Percentiles rank a stretch among this genome's conserved stretches.
phyloP scores from a whole-genome alignment of 2,888 invertebrate genomes.

The Drosophila diplacantha region DNA sequence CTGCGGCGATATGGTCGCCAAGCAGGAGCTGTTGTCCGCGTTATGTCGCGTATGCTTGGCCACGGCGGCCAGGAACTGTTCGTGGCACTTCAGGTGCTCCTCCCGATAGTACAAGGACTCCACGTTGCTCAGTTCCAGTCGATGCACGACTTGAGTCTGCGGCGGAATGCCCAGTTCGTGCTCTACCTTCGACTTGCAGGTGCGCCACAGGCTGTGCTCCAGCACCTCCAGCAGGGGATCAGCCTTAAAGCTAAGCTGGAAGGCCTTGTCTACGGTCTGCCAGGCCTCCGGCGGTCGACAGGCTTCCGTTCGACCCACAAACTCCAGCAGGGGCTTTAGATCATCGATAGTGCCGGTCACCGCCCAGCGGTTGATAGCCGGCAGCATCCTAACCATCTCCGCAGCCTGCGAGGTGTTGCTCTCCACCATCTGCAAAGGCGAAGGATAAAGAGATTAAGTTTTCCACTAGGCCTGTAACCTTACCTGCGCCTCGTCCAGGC shows the following conservation, averaged over 20 bases:
- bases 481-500: conserved; percentile 87
- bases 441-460: neutral
- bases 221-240: conserved; percentile 60
- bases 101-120: conserved; percentile 86
- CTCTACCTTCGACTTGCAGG: conserved; percentile 82
- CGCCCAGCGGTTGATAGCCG: conserved; percentile 84
- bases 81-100: conserved; percentile 80
- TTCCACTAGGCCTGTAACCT: neutral
- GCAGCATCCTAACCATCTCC: conserved; percentile 74
- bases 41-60: conserved; percentile 53
- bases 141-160: conserved; percentile 81
- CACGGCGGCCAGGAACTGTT: conserved; percentile 78
- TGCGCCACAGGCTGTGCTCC: conserved; percentile 81
- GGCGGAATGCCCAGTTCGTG: conserved; percentile 83
- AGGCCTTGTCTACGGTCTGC: conserved; percentile 64
- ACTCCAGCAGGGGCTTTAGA: conserved; percentile 75
- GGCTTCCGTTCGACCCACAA: conserved; percentile 75
- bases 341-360: conserved; percentile 84
- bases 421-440: conserved; percentile 81
- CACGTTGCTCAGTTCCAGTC: conserved; percentile 83
- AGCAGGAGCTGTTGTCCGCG: conserved; percentile 21
- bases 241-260: conserved; percentile 48
- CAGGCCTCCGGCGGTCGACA: conserved; percentile 62
- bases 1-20: conserved; percentile 79
- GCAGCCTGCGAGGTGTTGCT: conserved; percentile 80